Evolutionary conservation across 1,140 invertebrate genomes (phyloP), one percentile per base, ranked within the genome.

Genomic region (Zaprionus africanus): DNA sequence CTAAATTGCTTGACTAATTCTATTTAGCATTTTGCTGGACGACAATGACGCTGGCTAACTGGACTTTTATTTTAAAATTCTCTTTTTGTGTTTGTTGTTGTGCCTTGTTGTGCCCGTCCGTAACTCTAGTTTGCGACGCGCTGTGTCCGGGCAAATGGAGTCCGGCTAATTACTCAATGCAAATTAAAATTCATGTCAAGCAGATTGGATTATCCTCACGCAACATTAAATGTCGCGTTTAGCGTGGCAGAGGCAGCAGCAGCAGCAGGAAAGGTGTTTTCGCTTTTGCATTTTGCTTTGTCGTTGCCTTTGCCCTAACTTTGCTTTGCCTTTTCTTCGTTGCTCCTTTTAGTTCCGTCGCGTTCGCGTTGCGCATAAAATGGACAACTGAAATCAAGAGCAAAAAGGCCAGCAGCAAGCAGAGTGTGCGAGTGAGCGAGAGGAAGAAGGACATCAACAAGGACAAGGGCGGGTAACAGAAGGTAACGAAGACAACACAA

Each of bases 141-240:
- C 77, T 22, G 61, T 74, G 81, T 81, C 73, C 80, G 80, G 64
- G 78, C 65, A 87, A 90, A 90, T 90, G 84, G 90, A 90, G 84
- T 90, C 75, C 69, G 82, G 82, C 85, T 88, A 88, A 88, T 88
- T 88, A 88, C 85, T 88, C 85, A 88, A 88, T 88, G 85, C 85
- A 88, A 88, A 88, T 88, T 88, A 88, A 88, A 88, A 88, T 88
- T 88, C 85, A 88, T 88, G 85, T 88, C 85, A 88, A 88, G 85
- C 85, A 90, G 85, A 88, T 88, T 88, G 85, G 85, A 88, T 88
- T 88, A 88, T 88, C 85, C 85, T 88, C 85, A 88, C 85, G 85
- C 85, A 88, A 88, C 85, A 88, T 88, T 88, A 90, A 88, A 87
- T 87, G 84, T 90, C 84, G 84, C 84, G 87, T 86, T 87, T 87